Evolutionary conservation across 2,888 invertebrate genomes (phyloP).

Genomic region (Odontocerum albicorne): DNA sequence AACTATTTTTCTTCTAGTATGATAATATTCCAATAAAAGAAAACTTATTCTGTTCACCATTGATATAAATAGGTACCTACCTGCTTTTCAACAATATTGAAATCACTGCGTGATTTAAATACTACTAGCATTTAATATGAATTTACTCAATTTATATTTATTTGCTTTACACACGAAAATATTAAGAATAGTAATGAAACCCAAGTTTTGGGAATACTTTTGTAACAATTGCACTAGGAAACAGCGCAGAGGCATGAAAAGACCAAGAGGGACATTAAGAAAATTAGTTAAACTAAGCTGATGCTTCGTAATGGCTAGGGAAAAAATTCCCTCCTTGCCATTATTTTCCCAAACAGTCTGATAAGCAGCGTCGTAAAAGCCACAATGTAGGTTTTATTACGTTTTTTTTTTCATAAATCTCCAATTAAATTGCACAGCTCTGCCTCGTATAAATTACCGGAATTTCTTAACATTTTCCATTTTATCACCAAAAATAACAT

Average conservation of each 20-base stretch:
- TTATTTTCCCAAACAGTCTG: slow-evolving; percentile 7
- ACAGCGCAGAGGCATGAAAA: slow-evolving; percentile 5
- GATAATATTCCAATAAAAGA: no score
- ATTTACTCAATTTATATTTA: no score
- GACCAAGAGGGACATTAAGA: slow-evolving; percentile 6
- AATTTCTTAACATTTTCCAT: slow-evolving; percentile 24
- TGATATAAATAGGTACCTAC: no score
- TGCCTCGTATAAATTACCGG: slow-evolving; percentile 19
- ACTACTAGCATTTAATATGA: no score
- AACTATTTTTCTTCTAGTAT: no score
- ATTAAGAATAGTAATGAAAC: no score
- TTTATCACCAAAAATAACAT: slow-evolving; percentile 10
- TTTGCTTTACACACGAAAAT: no score
- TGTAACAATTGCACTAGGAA: no score
- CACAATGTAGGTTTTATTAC: slow-evolving; percentile 25
- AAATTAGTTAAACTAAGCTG: slow-evolving; percentile 12
- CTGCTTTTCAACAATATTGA: no score
- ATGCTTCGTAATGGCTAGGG: slow-evolving; percentile 1
- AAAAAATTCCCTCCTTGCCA: slow-evolving; percentile 8
- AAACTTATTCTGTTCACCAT: no score
- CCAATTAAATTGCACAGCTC: slow-evolving; percentile 22
- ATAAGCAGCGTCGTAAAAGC: slow-evolving; percentile 22
- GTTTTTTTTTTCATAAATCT: slow-evolving; percentile 23
- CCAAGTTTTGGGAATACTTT: no score
- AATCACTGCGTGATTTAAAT: no score